A percentile compares a stretch with the other conserved stretches of the same genome.
phyloP scores from a whole-genome alignment of 1,140 invertebrate species.

The Trissolcus basalis region DNA sequence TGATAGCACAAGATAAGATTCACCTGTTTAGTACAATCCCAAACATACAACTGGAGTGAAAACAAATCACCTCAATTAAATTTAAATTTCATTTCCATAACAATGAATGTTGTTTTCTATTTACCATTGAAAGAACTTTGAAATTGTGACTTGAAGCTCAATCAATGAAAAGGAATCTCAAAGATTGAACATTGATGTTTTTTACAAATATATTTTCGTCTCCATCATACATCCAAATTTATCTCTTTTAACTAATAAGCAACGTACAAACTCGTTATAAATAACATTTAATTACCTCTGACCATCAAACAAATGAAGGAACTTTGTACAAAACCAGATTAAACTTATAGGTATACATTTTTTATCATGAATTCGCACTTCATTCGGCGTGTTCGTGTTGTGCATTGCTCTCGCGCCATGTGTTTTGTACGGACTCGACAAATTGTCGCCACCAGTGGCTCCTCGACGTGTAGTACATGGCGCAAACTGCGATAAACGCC shows the following conservation, averaged over 20 bases:
- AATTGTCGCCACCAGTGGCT: slow-evolving; percentile 87
- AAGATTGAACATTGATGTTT: not conserved
- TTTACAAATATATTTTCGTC: slow-evolving; percentile 22
- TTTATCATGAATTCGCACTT: slow-evolving; percentile 14
- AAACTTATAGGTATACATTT: not conserved
- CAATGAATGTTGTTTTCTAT: too few species aligned
- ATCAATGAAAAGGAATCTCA: not conserved
- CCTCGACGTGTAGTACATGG: slow-evolving; percentile 85
- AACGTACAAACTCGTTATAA: slow-evolving; percentile 8
- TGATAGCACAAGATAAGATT: too few species aligned
- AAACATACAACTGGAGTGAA: too few species aligned
- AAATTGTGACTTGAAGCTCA: too few species aligned
- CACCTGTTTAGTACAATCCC: too few species aligned
- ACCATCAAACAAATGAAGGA: slow-evolving; percentile 12
- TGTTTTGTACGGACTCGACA: slow-evolving; percentile 89
- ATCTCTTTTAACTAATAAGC: not conserved
- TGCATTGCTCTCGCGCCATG: slow-evolving; percentile 93
- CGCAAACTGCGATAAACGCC: slow-evolving; percentile 88
- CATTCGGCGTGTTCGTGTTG: slow-evolving; percentile 85
- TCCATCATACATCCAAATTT: not conserved
- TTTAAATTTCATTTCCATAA: too few species aligned
- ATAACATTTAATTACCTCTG: slow-evolving; percentile 7
- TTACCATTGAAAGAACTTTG: too few species aligned
- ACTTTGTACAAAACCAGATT: slow-evolving; percentile 39
- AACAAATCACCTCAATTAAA: too few species aligned